phyloP scores from a whole-genome alignment of 2,888 invertebrate genomes.

The Hypsopygia costalis region DNA sequence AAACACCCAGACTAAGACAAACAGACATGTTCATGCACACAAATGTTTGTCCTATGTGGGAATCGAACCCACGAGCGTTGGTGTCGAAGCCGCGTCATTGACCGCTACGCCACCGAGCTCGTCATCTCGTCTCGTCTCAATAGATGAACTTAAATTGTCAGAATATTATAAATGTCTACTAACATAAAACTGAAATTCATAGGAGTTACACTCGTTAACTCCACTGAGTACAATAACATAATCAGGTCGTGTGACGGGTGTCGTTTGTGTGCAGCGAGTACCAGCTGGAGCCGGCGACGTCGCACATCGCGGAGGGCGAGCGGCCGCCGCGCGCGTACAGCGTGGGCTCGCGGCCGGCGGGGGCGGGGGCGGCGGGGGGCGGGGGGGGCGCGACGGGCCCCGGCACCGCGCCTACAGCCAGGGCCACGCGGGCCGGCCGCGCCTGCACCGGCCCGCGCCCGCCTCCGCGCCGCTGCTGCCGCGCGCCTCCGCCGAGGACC shows the following conservation, averaged over 20 bases:
- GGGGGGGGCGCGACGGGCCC: slow-evolving; percentile 53
- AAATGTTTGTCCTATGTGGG: no score
- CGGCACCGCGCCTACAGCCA: slow-evolving; percentile 81
- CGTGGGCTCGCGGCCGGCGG: slow-evolving; percentile 90
- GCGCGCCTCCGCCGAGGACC: slow-evolving; percentile 83
- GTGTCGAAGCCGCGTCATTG: no score
- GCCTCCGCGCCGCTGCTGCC: slow-evolving; percentile 39
- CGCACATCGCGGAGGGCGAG: slow-evolving; percentile 83
- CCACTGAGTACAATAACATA: no score
- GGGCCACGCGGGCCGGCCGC: slow-evolving; percentile 41
- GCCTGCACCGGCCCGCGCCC: slow-evolving; percentile 35
- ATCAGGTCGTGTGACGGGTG: no score
- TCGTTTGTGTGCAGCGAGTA: slow-evolving; percentile 87
- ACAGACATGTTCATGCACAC: no score
- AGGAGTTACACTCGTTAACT: no score
- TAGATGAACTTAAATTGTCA: background rate
- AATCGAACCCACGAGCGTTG: no score
- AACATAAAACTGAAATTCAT: no score
- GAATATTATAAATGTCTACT: no score
- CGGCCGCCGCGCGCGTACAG: slow-evolving; percentile 90
- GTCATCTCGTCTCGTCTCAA: no score
- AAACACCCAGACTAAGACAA: no score
- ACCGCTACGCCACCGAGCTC: no score
- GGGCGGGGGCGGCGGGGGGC: slow-evolving; percentile 81
- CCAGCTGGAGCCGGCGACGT: slow-evolving; percentile 89